phyloP scores from a whole-genome alignment of 2,113 vertebrate genomes.

The Eudorcas thomsonii region DNA sequence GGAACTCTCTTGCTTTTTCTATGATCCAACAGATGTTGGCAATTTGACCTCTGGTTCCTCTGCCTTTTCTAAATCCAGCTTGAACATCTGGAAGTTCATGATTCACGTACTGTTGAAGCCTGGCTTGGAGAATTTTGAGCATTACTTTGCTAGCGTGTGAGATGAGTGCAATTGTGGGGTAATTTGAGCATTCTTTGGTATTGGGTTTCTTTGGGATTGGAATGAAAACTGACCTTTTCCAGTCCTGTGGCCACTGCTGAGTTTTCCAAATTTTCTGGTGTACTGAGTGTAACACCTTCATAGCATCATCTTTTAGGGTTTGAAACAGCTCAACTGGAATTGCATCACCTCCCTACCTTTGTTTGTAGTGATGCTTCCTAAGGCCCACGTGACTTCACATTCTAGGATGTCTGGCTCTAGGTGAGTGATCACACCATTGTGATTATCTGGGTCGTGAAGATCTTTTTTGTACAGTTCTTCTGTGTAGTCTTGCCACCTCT shows the following conservation, averaged over 20 bases:
- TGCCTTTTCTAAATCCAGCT: background rate
- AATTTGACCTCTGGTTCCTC: background rate
- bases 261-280: background rate
- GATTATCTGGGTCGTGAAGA: background rate
- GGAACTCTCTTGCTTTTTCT: background rate
- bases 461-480: background rate
- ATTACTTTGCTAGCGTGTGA: background rate
- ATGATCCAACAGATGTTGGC: background rate
- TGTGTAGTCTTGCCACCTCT: background rate
- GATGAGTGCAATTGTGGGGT: background rate
- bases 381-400: background rate
- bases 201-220: background rate
- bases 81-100: background rate
- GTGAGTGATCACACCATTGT: background rate
- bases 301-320: fast-evolving
- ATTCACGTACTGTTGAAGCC: background rate
- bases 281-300: background rate
- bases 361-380: background rate
- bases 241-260: background rate
- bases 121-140: background rate
- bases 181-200: background rate
- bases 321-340: background rate
- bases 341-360: background rate
- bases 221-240: background rate
- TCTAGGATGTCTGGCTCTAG: background rate